Conservation (phyloP, 2,888 invertebrate species). For the Sussaba pulchella region DNA sequence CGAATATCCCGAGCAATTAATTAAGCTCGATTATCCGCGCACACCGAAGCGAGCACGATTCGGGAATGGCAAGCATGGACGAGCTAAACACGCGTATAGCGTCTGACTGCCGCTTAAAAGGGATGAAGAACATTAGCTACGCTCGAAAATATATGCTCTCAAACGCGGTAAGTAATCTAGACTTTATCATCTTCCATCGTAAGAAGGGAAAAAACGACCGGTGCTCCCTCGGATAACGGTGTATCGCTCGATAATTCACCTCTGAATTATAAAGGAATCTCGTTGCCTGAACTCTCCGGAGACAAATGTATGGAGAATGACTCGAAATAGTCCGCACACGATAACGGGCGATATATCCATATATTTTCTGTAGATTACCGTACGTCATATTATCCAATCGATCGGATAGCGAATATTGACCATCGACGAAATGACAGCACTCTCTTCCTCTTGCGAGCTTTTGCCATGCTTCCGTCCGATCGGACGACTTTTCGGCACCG, state of each 20-base stretch:
- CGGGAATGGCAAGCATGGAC: constrained; percentile 7
- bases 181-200: constrained; percentile 29
- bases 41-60: constrained; percentile 14
- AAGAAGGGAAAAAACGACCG: constrained; percentile 7
- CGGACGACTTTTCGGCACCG: constrained; percentile 59
- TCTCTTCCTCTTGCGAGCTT: constrained; percentile 8
- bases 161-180: not conserved
- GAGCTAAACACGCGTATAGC: constrained; percentile 1
- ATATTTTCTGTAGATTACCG: constrained; percentile 25
- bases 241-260: constrained; percentile 45
- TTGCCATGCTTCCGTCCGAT: not conserved
- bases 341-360: not conserved
- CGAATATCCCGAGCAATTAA: constrained; percentile 81
- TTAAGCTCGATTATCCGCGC: constrained; percentile 83
- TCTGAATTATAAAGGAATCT: constrained; percentile 41
- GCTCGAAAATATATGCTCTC: constrained; percentile 70
- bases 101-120: constrained; percentile 20
- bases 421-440: constrained; percentile 31
- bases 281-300: constrained; percentile 17
- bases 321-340: not conserved
- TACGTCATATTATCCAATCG: constrained; percentile 37
- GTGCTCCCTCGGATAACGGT: constrained; percentile 1
- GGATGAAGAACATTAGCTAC: constrained; percentile 77
- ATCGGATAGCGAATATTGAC: constrained; percentile 34
- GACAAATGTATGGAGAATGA: constrained; percentile 22